A percentile compares a stretch with the other conserved stretches of the same genome.
phyloP scores from a whole-genome alignment of 2,113 vertebrate species.

The Charadrius vociferus region DNA sequence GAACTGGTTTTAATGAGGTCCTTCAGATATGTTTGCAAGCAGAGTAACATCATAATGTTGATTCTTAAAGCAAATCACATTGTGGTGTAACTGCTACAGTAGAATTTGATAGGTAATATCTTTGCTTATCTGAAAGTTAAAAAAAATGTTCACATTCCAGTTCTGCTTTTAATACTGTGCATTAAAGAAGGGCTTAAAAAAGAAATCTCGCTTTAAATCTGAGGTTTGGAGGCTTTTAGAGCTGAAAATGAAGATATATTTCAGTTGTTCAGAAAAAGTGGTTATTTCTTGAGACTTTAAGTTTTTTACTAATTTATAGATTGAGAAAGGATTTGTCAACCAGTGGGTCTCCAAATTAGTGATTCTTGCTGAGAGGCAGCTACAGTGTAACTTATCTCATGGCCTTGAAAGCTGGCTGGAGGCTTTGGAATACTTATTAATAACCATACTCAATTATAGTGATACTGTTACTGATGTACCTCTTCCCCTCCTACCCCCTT shows the following conservation, averaged over 20 bases:
- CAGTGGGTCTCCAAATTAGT: background rate
- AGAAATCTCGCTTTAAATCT: background rate
- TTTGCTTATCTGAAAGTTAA: background rate
- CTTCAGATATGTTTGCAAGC: background rate
- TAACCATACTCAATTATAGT: background rate
- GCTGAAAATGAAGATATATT: background rate
- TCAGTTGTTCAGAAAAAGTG: background rate
- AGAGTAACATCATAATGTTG: background rate
- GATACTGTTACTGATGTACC: background rate
- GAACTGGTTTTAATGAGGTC: background rate
- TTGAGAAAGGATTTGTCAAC: background rate
- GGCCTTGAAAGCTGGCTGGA: background rate
- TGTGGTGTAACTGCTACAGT: background rate
- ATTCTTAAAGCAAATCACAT: background rate
- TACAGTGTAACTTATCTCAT: rapidly evolving
- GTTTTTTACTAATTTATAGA: background rate
- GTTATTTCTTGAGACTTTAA: background rate
- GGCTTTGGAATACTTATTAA: background rate
- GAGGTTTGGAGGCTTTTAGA: background rate
- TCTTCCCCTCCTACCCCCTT: background rate
- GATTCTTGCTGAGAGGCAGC: background rate
- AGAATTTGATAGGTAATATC: background rate
- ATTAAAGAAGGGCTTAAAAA: background rate
- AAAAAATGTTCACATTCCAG: background rate
- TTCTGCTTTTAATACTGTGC: background rate